Evolutionary conservation across 1,140 invertebrate species (phyloP).

Genomic region (Polypedilum vanderplanki): DNA sequence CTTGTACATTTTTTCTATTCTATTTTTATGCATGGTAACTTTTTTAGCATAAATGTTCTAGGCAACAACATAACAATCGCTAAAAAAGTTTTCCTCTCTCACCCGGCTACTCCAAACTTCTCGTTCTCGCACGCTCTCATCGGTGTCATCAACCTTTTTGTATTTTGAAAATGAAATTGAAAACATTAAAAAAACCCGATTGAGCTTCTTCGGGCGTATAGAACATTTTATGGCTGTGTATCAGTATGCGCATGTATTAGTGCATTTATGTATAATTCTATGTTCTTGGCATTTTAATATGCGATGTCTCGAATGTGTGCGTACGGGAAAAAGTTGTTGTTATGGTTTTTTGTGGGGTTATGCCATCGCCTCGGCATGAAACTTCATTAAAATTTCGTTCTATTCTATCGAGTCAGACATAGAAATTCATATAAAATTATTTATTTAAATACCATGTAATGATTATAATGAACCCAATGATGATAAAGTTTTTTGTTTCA

Average conservation of each 20-base stretch:
- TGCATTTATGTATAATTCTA: neutral
- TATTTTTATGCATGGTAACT: neutral
- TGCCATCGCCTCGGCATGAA: neutral
- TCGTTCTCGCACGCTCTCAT: neutral
- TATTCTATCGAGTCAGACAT: conserved; percentile 12
- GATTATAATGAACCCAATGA: neutral
- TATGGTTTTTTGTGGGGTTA: conserved; percentile 5
- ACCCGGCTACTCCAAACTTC: neutral
- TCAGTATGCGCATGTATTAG: neutral
- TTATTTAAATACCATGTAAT: neutral
- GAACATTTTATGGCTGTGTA: conserved; percentile 9
- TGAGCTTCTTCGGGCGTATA: conserved; percentile 19
- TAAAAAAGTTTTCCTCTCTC: no score
- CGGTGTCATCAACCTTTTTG: conserved; percentile 24
- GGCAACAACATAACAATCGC: no score
- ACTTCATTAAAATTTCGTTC: neutral
- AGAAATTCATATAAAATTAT: no score
- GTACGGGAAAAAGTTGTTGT: neutral
- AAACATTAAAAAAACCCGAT: conserved; percentile 27
- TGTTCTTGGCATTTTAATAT: neutral
- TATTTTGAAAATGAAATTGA: conserved; percentile 14
- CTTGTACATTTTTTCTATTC: neutral
- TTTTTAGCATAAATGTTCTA: no score
- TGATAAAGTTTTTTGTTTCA: neutral
- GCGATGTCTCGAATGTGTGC: neutral